Evolutionary conservation across 1,140 invertebrate species (phyloP).

Genomic region (Atta cephalotes): DNA sequence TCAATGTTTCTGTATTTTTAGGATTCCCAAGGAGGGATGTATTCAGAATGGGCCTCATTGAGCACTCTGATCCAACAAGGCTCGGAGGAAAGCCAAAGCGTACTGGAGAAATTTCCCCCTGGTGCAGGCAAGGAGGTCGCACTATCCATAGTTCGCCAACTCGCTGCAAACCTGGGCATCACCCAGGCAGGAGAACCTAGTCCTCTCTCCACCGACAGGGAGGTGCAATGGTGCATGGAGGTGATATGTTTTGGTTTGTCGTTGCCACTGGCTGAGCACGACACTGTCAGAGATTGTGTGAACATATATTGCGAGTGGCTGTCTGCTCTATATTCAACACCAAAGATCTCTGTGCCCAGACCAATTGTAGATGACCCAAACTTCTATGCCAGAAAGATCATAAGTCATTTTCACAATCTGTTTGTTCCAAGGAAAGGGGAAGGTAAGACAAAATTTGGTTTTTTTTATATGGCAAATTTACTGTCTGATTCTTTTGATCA

Average conservation of each 20-base stretch:
- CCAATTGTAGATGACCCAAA: constrained; percentile 96
- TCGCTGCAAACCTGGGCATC: constrained; percentile 92
- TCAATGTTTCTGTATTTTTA: constrained; percentile 46
- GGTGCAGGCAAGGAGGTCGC: constrained; percentile 93
- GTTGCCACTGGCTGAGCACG: constrained; percentile 95
- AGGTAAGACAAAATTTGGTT: constrained; percentile 87
- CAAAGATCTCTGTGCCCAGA: constrained; percentile 94
- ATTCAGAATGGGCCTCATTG: constrained; percentile 94
- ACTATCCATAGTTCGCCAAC: constrained; percentile 92
- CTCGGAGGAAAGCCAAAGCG: constrained; percentile 91
- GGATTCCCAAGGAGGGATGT: constrained; percentile 90
- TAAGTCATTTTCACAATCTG: constrained; percentile 97
- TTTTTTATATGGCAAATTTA: neutral
- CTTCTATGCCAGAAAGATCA: constrained; percentile 96
- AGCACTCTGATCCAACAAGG: constrained; percentile 89
- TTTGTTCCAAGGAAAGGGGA: constrained; percentile 97
- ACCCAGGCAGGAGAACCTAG: constrained; percentile 92
- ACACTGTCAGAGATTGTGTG: constrained; percentile 98
- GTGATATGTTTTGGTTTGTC: constrained; percentile 97
- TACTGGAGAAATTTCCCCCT: constrained; percentile 94
- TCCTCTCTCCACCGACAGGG: constrained; percentile 91
- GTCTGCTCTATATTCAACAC: constrained; percentile 92
- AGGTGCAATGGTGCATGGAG: constrained; percentile 97
- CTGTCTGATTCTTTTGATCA: constrained; percentile 12
- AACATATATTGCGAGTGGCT: constrained; percentile 99